phyloP scores from a whole-genome alignment of 2,113 vertebrate genomes.

The Alethe diademata region DNA sequence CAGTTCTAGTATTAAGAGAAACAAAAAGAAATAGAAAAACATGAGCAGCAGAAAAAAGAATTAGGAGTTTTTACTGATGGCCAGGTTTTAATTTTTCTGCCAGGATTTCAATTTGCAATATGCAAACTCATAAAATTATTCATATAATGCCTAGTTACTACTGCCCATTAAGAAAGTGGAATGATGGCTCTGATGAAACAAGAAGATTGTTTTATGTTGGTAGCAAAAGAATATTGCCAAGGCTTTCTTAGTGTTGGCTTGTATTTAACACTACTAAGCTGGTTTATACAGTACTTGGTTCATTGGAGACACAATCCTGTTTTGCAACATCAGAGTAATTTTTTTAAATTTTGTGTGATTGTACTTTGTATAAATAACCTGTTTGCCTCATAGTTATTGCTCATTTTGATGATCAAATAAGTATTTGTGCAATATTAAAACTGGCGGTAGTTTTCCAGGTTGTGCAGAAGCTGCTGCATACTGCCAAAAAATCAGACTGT shows the following conservation, averaged over 20 bases:
- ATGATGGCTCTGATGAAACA: background rate
- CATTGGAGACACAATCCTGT: background rate
- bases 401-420: background rate
- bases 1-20: background rate
- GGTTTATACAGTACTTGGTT: background rate
- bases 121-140: background rate
- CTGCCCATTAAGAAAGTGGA: background rate
- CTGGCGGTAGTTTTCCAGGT: background rate
- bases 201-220: background rate
- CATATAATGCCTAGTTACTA: background rate
- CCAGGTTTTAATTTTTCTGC: background rate
- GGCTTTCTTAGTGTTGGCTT: background rate
- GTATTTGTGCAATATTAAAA: background rate
- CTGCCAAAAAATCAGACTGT: background rate
- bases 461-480: background rate
- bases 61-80: background rate
- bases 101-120: background rate
- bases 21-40: background rate
- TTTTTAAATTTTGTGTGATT: background rate
- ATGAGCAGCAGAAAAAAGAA: background rate
- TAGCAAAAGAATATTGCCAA: background rate
- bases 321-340: background rate
- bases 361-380: background rate
- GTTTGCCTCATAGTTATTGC: background rate
- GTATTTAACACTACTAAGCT: background rate